Conservation (phyloP, 2,113 vertebrate species). For the Sminthopsis crassicaudata region DNA sequence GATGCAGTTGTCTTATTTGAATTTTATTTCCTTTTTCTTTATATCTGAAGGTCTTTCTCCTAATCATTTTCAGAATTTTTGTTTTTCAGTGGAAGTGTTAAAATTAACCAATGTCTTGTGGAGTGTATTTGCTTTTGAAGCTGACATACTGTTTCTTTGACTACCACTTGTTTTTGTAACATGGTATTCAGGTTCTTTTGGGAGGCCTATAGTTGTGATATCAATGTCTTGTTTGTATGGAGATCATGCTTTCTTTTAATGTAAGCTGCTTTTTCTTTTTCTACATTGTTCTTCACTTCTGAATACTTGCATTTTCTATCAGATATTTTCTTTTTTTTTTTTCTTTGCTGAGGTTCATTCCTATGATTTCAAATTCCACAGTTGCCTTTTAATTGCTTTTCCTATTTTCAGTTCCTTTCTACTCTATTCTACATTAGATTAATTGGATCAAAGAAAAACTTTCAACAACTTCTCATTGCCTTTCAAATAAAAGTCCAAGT, state of each 20-base stretch:
- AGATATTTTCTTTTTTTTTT: neutral
- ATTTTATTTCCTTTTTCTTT: neutral
- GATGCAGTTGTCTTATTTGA: neutral
- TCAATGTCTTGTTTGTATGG: neutral
- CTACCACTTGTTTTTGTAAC: neutral
- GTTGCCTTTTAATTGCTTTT: neutral
- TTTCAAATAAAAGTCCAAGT: neutral
- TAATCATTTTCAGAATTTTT: neutral
- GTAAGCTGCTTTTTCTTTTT: neutral
- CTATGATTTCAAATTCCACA: neutral
- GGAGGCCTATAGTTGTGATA: neutral
- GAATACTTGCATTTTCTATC: neutral
- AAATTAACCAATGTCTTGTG: neutral
- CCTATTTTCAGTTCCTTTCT: neutral
- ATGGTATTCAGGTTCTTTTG: neutral
- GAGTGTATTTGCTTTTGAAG: neutral
- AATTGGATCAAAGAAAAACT: neutral
- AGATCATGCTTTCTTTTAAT: neutral
- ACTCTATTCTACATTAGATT: neutral
- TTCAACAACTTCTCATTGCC: neutral
- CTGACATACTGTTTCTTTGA: neutral
- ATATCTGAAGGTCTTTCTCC: neutral
- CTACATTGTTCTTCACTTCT: neutral
- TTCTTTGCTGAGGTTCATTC: neutral
- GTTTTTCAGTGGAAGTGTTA: neutral